These are phyloP conservation scores for Drosophila barbarae DNA, from an alignment of 2,888 invertebrate species.

Conservation along the genomic window DNA sequence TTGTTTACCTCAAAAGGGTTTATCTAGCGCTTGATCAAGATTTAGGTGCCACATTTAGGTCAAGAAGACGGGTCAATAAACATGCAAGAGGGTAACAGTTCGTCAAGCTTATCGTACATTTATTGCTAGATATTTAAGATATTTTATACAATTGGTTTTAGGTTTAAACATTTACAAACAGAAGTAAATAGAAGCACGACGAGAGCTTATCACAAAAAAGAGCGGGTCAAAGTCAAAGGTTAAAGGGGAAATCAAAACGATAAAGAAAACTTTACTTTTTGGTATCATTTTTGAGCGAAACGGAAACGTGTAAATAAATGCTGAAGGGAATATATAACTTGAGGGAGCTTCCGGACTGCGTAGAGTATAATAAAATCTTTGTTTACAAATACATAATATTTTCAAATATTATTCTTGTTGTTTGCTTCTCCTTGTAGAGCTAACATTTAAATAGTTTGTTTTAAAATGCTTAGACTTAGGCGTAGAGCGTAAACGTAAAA, in stretches of 20 bases:
- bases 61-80: slow-evolving; percentile 18
- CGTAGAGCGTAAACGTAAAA: slow-evolving; percentile 54
- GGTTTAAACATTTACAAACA: slow-evolving; percentile 67
- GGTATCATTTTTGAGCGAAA: slow-evolving; percentile 60
- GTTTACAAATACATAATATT: slow-evolving; percentile 69
- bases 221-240: slow-evolving; percentile 9
- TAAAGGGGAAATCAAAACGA: slow-evolving; percentile 2
- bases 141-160: slow-evolving; percentile 65
- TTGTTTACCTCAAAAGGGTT: no score
- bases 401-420: slow-evolving; percentile 54
- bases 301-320: slow-evolving; percentile 38
- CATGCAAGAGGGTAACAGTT: slow-evolving; percentile 42
- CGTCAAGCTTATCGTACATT: slow-evolving; percentile 68
- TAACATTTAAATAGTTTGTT: slow-evolving; percentile 61
- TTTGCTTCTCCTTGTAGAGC: slow-evolving; percentile 33
- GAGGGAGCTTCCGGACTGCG: slow-evolving; percentile 1
- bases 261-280: slow-evolving; percentile 49
- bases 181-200: slow-evolving; percentile 52
- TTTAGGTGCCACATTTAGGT: neutral
- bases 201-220: slow-evolving; percentile 64
- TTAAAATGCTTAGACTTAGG: slow-evolving; percentile 55
- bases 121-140: slow-evolving; percentile 50
- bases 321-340: slow-evolving; percentile 27
- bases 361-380: slow-evolving; percentile 61
- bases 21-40: slow-evolving; percentile 6